Percentiles rank a stretch among this genome's conserved stretches.
Evolutionary conservation across 2,113 vertebrate species (phyloP).

Genomic region (Bos javanicus): DNA sequence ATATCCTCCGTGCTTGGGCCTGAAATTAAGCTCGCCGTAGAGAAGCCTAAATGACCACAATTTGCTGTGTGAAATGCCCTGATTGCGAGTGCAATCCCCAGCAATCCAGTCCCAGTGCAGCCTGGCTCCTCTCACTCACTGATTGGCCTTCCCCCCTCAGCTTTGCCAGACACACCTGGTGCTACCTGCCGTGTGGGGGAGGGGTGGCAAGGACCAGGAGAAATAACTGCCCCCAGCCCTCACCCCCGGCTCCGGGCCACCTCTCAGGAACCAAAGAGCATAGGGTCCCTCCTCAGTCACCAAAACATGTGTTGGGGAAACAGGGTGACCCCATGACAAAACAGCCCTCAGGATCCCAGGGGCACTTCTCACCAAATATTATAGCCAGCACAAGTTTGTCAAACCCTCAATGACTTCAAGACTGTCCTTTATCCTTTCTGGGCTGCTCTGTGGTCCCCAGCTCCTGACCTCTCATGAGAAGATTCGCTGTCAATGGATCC

Average conservation of each 20-base stretch:
- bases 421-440: neutral
- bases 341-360: neutral
- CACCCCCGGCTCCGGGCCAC: neutral
- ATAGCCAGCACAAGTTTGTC: neutral
- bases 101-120: slow-evolving; percentile 74
- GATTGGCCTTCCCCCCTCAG: slow-evolving; percentile 78
- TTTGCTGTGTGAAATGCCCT: slow-evolving; percentile 85
- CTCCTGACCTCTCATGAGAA: neutral
- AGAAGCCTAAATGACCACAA: slow-evolving; percentile 87
- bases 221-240: neutral
- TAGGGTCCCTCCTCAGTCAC: neutral
- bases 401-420: neutral
- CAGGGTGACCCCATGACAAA: neutral
- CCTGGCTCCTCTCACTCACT: slow-evolving; percentile 67
- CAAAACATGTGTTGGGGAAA: neutral
- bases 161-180: slow-evolving; percentile 63
- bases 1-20: slow-evolving; percentile 78
- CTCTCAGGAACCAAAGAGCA: neutral
- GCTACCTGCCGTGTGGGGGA: slow-evolving; percentile 39
- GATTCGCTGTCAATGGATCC: neutral
- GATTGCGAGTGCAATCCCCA: slow-evolving; percentile 85
- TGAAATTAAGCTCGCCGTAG: slow-evolving; percentile 79
- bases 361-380: neutral
- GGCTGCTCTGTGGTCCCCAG: neutral
- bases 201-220: neutral